phyloP scores from a whole-genome alignment of 2,113 vertebrate genomes.

The Sigmodon hispidus region DNA sequence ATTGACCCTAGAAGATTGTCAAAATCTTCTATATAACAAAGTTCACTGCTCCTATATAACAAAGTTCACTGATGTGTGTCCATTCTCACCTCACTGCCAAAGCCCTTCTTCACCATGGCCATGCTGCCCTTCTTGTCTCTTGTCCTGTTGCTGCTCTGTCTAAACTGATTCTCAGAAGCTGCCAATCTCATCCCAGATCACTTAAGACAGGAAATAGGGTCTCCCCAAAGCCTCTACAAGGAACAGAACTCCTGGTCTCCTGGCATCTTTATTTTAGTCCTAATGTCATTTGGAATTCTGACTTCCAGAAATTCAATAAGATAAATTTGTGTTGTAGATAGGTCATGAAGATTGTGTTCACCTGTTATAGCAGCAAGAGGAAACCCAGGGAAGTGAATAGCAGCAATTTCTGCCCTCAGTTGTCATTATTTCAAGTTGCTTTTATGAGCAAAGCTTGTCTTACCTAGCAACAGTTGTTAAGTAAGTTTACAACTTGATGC shows the following conservation, averaged over 20 bases:
- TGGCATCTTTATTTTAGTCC: background rate
- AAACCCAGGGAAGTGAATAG: background rate
- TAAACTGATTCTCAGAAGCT: too few relatives aligned
- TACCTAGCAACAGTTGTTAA: conserved; percentile 78
- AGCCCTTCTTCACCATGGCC: too few relatives aligned
- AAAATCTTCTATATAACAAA: too few relatives aligned
- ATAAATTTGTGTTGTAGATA: conserved; percentile 5
- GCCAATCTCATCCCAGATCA: too few relatives aligned
- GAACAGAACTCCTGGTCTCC: background rate
- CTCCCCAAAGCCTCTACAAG: background rate
- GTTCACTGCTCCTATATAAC: too few relatives aligned
- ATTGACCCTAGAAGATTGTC: too few relatives aligned
- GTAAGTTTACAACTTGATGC: conserved; percentile 40
- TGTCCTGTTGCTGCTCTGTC: too few relatives aligned
- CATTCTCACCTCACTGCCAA: too few relatives aligned
- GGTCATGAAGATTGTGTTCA: background rate
- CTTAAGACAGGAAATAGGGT: conserved; percentile 17
- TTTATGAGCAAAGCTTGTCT: conserved; percentile 82
- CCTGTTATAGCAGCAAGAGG: background rate
- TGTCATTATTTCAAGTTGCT: conserved; percentile 65
- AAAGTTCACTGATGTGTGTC: too few relatives aligned
- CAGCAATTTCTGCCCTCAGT: background rate
- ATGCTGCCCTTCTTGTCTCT: too few relatives aligned
- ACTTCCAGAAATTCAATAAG: background rate
- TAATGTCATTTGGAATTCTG: conserved; percentile 9